Conservation (phyloP, 2,113 vertebrate species). For the Gadus chalcogrammus region DNA sequence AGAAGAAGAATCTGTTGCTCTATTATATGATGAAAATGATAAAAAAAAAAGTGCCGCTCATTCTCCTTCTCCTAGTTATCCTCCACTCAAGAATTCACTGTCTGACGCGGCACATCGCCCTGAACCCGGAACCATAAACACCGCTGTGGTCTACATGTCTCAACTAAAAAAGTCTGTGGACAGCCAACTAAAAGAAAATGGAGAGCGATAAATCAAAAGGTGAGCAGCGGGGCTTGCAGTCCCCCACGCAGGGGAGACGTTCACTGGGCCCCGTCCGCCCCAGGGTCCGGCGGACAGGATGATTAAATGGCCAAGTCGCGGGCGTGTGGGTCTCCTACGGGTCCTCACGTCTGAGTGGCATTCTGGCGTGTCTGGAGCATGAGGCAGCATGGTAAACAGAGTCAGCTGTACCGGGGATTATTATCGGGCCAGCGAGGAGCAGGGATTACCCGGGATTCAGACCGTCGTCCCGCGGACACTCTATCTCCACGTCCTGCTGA, state of each 20-base stretch:
- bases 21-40: not conserved
- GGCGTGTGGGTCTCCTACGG: no score
- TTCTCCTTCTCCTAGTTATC: not conserved
- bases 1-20: not conserved
- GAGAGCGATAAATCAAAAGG: no score
- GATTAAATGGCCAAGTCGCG: no score
- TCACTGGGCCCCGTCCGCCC: no score
- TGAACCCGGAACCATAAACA: not conserved
- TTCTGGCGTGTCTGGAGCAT: not conserved
- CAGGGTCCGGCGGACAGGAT: no score
- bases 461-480: not conserved
- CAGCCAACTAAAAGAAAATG: no score
- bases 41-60: not conserved
- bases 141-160: not conserved
- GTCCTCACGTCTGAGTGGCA: no score
- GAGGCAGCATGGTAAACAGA: not conserved
- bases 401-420: not conserved
- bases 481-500: not conserved
- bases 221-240: no score
- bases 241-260: no score
- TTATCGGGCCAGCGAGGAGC: not conserved
- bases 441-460: not conserved
- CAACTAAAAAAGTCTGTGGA: not conserved
- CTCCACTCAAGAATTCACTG: not conserved
- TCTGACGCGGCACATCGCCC: not conserved